phyloP scores from a whole-genome alignment of 2,113 vertebrate genomes.

The Hoplias malabaricus region DNA sequence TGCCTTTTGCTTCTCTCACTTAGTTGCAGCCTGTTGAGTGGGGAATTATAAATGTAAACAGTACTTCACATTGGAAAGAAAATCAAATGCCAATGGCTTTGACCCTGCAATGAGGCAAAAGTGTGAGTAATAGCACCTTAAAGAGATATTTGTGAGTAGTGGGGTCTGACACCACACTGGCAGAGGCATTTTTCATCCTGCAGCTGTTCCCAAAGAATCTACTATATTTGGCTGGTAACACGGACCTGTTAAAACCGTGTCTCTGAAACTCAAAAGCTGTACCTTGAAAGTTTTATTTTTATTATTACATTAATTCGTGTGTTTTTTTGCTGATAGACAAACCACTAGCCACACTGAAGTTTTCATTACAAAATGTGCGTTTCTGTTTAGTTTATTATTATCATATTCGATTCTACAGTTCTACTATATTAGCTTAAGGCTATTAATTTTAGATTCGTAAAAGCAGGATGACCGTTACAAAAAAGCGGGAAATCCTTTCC shows the following conservation, averaged over 20 bases:
- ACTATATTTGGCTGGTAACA: constrained; percentile 55
- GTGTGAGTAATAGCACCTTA: constrained; percentile 63
- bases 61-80: background rate
- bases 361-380: no score
- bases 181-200: constrained; percentile 43
- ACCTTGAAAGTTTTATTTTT: background rate
- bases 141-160: constrained; percentile 51
- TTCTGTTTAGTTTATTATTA: no score
- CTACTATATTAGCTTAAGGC: no score
- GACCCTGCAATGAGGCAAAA: constrained; percentile 29
- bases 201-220: constrained; percentile 51
- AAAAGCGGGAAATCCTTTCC: no score
- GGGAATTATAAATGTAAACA: background rate
- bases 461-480: no score
- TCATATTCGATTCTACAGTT: no score
- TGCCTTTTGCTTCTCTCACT: background rate
- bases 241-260: constrained; percentile 42
- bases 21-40: background rate
- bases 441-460: no score
- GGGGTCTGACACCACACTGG: constrained; percentile 44
- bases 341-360: no score
- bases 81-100: constrained; percentile 14
- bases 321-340: background rate
- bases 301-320: no score
- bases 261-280: constrained; percentile 46